Evolutionary conservation across 2,888 invertebrate genomes (phyloP).

Genomic region (Tipula helvola): DNA sequence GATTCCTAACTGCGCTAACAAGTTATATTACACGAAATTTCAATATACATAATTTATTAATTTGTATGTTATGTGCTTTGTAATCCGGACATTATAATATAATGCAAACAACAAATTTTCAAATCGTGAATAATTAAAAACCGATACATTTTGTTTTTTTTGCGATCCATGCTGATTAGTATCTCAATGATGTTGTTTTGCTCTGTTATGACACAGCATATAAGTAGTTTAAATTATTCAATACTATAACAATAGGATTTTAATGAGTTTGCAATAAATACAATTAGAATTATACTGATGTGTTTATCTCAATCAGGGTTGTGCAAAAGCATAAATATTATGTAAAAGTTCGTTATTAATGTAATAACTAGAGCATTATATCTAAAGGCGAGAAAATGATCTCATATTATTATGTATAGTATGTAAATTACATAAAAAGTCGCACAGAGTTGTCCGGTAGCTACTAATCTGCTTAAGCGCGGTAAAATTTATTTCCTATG

Average conservation of each 20-base stretch:
- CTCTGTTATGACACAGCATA: neutral
- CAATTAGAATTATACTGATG: neutral
- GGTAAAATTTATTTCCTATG: neutral
- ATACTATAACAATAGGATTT: neutral
- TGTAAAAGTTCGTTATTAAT: neutral
- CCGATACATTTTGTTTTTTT: neutral
- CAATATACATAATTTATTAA: neutral
- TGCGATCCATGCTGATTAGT: neutral
- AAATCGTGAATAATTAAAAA: neutral
- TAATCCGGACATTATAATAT: neutral
- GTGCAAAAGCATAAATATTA: neutral
- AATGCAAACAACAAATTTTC: neutral
- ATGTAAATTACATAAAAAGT: neutral
- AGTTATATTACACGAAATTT: neutral
- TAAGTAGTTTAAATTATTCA: neutral
- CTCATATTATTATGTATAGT: neutral
- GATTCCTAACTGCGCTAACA: neutral
- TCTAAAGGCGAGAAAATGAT: neutral
- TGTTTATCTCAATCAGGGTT: neutral
- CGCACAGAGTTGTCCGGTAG: neutral
- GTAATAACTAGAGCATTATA: neutral
- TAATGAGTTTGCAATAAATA: neutral
- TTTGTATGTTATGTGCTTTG: neutral
- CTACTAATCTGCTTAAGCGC: neutral
- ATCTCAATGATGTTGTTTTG: neutral